Conservation (phyloP, 2,797 vertebrate species). For the Setipinna tenuifilis region DNA sequence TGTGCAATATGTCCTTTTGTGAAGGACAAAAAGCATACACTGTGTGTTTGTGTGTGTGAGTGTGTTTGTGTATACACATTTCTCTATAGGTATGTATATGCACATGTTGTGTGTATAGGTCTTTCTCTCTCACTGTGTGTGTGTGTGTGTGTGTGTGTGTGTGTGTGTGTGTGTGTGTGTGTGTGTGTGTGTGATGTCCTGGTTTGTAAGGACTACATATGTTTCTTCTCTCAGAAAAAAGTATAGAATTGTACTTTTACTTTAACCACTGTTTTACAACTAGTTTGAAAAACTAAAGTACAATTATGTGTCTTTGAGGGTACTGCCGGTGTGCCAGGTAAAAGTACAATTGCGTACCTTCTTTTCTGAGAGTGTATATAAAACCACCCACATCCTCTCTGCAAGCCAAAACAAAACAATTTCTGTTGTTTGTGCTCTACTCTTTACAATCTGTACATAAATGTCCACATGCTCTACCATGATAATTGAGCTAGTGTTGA, state of each 20-base stretch:
- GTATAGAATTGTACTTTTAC: too few species aligned
- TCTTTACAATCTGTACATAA: too few species aligned
- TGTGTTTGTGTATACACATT: background rate
- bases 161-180: background rate
- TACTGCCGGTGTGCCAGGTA: too few species aligned
- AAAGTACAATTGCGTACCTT: too few species aligned
- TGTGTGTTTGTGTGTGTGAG: background rate
- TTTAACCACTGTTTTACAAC: too few species aligned
- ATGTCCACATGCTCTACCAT: background rate
- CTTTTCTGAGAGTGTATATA: too few species aligned
- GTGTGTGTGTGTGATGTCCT: background rate
- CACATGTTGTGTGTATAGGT: background rate
- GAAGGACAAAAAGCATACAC: background rate
- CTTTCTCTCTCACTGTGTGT: background rate
- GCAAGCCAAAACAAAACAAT: too few species aligned
- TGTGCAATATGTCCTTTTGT: background rate
- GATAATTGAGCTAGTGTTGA: background rate
- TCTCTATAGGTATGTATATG: too few species aligned
- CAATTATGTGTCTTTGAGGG: too few species aligned
- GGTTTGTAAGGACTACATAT: background rate
- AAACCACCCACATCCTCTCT: too few species aligned
- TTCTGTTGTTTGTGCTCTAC: too few species aligned
- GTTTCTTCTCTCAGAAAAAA: background rate
- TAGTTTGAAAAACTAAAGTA: too few species aligned
- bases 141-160: background rate